These are phyloP conservation scores for Peromyscus attwateri DNA, from an alignment of 2,797 vertebrate species.

Conservation along the genomic window DNA sequence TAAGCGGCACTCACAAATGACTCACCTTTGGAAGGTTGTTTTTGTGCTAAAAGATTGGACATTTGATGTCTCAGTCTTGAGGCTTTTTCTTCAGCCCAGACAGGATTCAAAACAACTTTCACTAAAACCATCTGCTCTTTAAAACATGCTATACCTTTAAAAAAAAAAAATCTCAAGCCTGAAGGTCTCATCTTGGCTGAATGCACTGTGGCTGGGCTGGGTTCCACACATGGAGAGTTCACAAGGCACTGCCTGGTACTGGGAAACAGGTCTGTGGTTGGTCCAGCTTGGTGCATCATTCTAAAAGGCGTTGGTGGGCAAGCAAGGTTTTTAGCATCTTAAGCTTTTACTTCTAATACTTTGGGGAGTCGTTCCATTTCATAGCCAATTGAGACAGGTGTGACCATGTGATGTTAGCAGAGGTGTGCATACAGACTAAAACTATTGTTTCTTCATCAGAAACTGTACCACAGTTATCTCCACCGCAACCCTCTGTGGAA, in stretches of 20 bases:
- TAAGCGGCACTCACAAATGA: conserved; percentile 39
- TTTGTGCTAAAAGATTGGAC: conserved; percentile 26
- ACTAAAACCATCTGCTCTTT: background rate
- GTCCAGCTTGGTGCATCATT: background rate
- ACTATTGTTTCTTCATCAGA: background rate
- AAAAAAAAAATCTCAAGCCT: conserved; percentile 57
- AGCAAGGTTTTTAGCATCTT: conserved; percentile 60
- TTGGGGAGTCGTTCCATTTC: background rate
- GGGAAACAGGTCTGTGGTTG: background rate
- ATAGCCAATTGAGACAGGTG: conserved; percentile 4
- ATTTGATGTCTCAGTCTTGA: conserved; percentile 12
- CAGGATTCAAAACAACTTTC: conserved; percentile 51
- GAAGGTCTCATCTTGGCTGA: background rate
- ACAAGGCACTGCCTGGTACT: conserved; percentile 13
- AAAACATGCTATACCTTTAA: conserved; percentile 31
- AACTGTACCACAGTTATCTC: background rate
- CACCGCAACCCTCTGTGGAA: background rate
- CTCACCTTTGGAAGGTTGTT: conserved; percentile 61
- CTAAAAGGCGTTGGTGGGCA: background rate
- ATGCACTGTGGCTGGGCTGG: background rate
- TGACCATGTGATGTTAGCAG: background rate
- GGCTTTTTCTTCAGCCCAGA: conserved; percentile 8
- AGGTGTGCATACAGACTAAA: background rate
- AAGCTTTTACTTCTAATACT: background rate
- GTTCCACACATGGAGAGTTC: background rate